Base-by-base conservation (phyloP, 2,888 invertebrate genomes). In the Drosophila melanocephala region DNA sequence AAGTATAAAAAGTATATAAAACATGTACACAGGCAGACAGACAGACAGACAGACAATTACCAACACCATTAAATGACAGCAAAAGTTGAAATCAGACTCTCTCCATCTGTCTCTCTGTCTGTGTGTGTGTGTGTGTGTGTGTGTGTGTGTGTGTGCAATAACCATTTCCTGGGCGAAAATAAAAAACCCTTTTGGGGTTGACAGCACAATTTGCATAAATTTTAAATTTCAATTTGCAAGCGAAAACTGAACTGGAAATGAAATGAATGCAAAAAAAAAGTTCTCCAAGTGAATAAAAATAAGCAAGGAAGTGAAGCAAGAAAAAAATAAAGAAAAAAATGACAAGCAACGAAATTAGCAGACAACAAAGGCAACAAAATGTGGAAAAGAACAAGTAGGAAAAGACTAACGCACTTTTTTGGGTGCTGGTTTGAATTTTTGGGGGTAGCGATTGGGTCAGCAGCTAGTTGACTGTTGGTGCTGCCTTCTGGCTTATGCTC, bases 151-250 rank as follows among this genome's bases (percentile, higher is more conserved):
- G 81, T 0, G 37, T n/a, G 82, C 72, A 82, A 82, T 82, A 81
- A 79, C 83, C 80, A 81, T 81, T 82, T 80, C 78, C 78, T 69
- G 77, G 59, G 62, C 79, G 81, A n/a, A 66, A 64, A 67, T 47
- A 47, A 69, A 58, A 58, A 58, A 75, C 75, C 85, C 83, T 71
- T 85, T 88, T 61, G 67, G 79, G 81, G 83, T 85, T 89, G 86
- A 87, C 90, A 89, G 85, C 72, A 79, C 69, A 81, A 90, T 90
- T 88, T 88, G 87, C 91, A 88, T 88, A 88, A 87, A 88, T 90
- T 88, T 88, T 90, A 88, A 88, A 88, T 88, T 88, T 88, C 88
- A 88, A 88, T 88, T 88, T 88, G 91, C 89, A 75, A 73, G 52
- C 63, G 53, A 70, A 81, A 81, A 82, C 56, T 80, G 72, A 74